A percentile compares a stretch with the other conserved stretches of the same genome.
phyloP scores from a whole-genome alignment of 1,140 invertebrate species.

The Mamestra configurata region DNA sequence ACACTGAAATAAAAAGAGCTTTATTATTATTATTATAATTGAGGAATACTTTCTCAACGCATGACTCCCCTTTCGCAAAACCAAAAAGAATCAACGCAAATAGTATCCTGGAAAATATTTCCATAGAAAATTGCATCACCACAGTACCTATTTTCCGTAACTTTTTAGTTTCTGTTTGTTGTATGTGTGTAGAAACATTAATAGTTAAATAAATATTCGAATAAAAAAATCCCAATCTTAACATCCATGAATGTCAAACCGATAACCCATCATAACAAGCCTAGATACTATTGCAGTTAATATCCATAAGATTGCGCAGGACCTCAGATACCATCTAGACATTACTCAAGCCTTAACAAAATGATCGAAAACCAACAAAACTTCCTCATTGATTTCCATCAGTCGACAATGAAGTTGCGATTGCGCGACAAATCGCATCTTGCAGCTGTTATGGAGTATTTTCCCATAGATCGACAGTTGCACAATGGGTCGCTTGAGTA shows the following conservation, averaged over 20 bases:
- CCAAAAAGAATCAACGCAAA: no score
- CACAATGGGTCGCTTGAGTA: conserved; percentile 47
- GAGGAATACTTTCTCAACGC: no score
- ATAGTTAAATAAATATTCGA: no score
- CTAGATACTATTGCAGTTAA: neutral
- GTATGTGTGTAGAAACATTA: no score
- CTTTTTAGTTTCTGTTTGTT: no score
- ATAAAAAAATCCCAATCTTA: no score
- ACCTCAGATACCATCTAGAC: neutral
- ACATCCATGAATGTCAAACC: neutral
- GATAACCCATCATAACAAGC: neutral
- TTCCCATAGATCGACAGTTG: conserved; percentile 46
- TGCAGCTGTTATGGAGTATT: conserved; percentile 45
- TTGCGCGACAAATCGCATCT: conserved; percentile 45
- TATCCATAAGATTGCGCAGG: neutral
- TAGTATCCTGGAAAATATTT: no score
- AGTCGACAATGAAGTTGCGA: conserved; percentile 33
- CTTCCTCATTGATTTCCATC: conserved; percentile 42
- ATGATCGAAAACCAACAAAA: conserved; percentile 19
- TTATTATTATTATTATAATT: no score
- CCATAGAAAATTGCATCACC: no score
- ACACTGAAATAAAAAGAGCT: no score
- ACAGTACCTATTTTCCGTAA: no score
- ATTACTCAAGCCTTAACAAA: conserved; percentile 33
- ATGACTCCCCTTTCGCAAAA: no score